phyloP scores from a whole-genome alignment of 1,140 invertebrate species.

The Drosophila obscura region DNA sequence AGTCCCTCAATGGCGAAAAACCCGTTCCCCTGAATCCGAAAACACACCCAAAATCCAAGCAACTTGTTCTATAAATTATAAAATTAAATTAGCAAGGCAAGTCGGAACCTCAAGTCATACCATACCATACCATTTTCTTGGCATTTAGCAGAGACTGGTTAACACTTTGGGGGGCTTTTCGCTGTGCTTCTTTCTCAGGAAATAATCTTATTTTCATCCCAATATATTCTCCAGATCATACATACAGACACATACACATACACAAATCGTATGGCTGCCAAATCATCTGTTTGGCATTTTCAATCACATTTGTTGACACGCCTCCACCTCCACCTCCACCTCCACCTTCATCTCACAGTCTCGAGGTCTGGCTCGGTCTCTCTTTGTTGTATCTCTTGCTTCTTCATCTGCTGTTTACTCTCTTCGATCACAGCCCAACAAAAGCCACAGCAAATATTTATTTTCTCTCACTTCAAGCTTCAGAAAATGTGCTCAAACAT shows the following conservation, averaged over 20 bases:
- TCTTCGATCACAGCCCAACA: conserved; percentile 43
- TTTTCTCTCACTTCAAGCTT: conserved; percentile 34
- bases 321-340: conserved; percentile 40
- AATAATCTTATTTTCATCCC: background rate
- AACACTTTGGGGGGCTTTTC: conserved; percentile 3
- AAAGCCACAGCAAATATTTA: conserved; percentile 56
- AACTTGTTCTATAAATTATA: conserved; percentile 75
- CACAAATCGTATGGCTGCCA: too few species aligned
- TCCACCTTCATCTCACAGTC: conserved; percentile 17
- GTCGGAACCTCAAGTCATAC: background rate
- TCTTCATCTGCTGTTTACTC: conserved; percentile 19
- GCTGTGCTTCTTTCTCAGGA: background rate
- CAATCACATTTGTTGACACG: conserved; percentile 42
- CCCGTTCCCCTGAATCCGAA: conserved; percentile 50
- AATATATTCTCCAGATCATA: background rate
- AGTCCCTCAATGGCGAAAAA: conserved; percentile 27
- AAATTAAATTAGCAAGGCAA: conserved; percentile 60
- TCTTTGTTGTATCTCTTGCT: conserved; percentile 1
- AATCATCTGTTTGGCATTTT: conserved; percentile 65
- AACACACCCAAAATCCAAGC: conserved; percentile 61
- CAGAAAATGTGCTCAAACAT: background rate
- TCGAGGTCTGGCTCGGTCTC: conserved; percentile 23
- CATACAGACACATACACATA: too few species aligned
- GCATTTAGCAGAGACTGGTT: conserved; percentile 49
- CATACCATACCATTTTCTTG: conserved; percentile 42